Evolutionary conservation across 2,888 invertebrate species (phyloP).

Genomic region (Beris morrisii): DNA sequence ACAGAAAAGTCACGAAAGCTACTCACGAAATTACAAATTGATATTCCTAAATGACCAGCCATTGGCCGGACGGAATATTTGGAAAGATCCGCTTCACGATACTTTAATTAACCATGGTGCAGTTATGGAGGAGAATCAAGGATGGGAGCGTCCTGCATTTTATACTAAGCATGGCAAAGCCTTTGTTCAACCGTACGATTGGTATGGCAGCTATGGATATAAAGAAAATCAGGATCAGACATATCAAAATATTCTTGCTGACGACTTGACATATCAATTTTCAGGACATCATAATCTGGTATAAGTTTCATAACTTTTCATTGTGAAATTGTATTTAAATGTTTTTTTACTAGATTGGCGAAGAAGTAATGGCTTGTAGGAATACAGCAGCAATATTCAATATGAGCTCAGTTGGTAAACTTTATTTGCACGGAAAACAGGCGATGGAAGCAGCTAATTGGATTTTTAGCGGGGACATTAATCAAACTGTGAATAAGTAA

Average conservation of each 20-base stretch:
- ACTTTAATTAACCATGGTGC: constrained; percentile 73
- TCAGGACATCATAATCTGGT: constrained; percentile 78
- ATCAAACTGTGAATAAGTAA: constrained; percentile 57
- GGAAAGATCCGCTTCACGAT: constrained; percentile 67
- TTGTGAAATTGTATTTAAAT: neutral
- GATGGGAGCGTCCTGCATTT: constrained; percentile 89
- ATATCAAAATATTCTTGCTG: constrained; percentile 70
- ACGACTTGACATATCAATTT: constrained; percentile 80
- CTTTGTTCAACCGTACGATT: constrained; percentile 78
- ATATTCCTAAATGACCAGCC: constrained; percentile 84
- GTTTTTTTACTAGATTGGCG: constrained; percentile 67
- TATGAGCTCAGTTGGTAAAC: constrained; percentile 87
- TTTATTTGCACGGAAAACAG: constrained; percentile 82
- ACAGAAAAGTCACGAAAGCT: constrained; percentile 87
- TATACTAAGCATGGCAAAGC: constrained; percentile 62
- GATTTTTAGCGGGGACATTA: constrained; percentile 80
- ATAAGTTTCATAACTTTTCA: constrained; percentile 35
- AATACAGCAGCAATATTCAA: constrained; percentile 81
- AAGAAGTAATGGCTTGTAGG: constrained; percentile 78
- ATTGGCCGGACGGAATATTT: constrained; percentile 74
- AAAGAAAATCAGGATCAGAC: constrained; percentile 65
- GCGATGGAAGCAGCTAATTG: constrained; percentile 79
- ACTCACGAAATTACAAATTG: constrained; percentile 80
- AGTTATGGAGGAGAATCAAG: constrained; percentile 80
- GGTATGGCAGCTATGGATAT: constrained; percentile 79